Conservation (phyloP, 2,797 vertebrate species). For the Echiichthys vipera region DNA sequence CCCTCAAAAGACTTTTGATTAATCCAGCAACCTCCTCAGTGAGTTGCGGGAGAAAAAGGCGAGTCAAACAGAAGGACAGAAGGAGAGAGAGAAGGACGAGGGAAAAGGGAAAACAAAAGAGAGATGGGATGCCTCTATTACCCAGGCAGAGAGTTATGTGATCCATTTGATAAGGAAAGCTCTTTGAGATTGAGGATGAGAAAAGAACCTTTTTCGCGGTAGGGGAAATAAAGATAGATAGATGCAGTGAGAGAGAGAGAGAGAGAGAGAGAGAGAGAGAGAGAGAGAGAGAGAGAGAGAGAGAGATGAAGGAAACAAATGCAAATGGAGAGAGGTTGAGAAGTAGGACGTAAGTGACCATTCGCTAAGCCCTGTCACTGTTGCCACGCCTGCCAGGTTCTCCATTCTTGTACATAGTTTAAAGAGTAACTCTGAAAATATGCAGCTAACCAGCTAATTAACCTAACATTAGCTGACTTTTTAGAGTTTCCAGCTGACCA, state of each 20-base stretch:
- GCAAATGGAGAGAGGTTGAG: neutral
- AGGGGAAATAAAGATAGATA: slow-evolving; percentile 8
- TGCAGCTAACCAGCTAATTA: neutral
- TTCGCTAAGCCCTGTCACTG: slow-evolving; percentile 8
- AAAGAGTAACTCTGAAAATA: neutral
- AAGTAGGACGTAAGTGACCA: slow-evolving; percentile 13
- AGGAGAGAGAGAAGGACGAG: neutral
- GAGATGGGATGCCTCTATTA: slow-evolving; percentile 42
- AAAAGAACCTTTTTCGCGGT: slow-evolving; percentile 4
- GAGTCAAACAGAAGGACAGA: slow-evolving; percentile 36
- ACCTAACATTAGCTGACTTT: neutral
- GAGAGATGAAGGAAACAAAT: slow-evolving; percentile 19
- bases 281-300: slow-evolving; percentile 1
- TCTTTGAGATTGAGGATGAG: slow-evolving; percentile 39
- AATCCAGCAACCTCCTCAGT: slow-evolving; percentile 61
- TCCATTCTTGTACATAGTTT: neutral
- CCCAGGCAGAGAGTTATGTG: slow-evolving; percentile 37
- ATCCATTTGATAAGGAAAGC: slow-evolving; percentile 52
- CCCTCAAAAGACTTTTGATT: slow-evolving; percentile 74
- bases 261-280: slow-evolving; percentile 6
- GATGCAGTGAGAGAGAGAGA: slow-evolving; percentile 1
- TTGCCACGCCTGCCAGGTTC: neutral
- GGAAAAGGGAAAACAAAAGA: slow-evolving; percentile 16
- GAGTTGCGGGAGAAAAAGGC: slow-evolving; percentile 13
- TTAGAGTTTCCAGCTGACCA: neutral